Base-by-base conservation (phyloP, 2,113 vertebrate species). In the Hippolais icterina region DNA sequence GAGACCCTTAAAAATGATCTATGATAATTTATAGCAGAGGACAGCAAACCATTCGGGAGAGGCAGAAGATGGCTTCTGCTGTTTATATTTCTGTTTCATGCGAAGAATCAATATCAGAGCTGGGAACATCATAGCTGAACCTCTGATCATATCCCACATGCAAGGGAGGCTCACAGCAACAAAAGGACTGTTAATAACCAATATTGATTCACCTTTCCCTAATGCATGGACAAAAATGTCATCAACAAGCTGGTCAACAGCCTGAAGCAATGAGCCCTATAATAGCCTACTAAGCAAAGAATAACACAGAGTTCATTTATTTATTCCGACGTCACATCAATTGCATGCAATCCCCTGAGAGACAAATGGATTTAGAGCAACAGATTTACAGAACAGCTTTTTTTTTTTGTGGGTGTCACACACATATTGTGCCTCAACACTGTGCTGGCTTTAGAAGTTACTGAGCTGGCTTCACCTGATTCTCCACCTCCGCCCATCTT, bases 181-280 rank as follows among this genome's bases (percentile, higher is more conserved):
- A 83, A 87, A 93, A 90, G 44, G 33, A 44, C 52, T 66, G 52
- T 60, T 96, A 96, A 94, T 92, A 96, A 89, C 41, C 64, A 69
- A 65, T 92, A 95, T 89, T 81, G 93, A 94, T 94, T 94, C 60
- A 88, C 65, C 77, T 71, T 87, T 89, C 57, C 52, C 37, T 90
- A 83, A 90, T 41, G 60, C 39, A 60, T 27, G 47, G 85, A 44
- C 83, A 88, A 85, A 93, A 93, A 95, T 42, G 20, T 89, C 76
- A 82, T 69, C 90, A 78, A 81, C 70, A 94, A 94, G 20, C 20
- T 82, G 56, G 49, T 91, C 80, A 94, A 89, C 60, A 93, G 66
- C 92, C 80, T n/a, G 52, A 88, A 66, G 92, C 85, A 89, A 46
- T 46, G 76, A 94, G 52, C 41, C 76, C 69, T 71, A 42, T 53